Base-by-base conservation (phyloP, 2,888 invertebrate genomes). In the Ochropleura plecta region DNA sequence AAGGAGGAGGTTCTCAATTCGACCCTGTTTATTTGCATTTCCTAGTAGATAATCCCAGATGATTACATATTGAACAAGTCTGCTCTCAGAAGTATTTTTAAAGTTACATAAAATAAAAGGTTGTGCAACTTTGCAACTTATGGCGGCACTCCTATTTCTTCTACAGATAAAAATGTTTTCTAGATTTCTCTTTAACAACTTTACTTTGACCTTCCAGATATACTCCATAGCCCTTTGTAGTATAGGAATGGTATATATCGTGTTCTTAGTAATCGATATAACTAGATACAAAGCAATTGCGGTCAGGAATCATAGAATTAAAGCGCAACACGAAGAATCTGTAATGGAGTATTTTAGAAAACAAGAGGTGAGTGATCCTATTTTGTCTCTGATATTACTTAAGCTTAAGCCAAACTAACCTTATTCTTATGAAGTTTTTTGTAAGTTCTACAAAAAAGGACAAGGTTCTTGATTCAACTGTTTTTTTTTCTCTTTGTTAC, bases 241-340 rank as follows among this genome's bases (percentile, higher is more conserved):
- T 7, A 89, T 97, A 49, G 97, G 98, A 64, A 95, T 98, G 59
- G 20, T 97, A 2, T 98, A 97, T 92, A 93, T 98, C 55, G 77
- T 97, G 42, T 98, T 96, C 88, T 92, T 98, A 60, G 96, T 97
- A 78, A 90, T 97, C 51, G 98, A 98, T 87, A 97, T 98, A 73
- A 93, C 96, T 66, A 90, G 97, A 71, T 97, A 97, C 87, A 97
- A 97, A 86, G 90, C 90, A 0, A 94, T 94, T 78, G 96, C 95
- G 5, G 91, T 95, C 57, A 94, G 94, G 85, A 95, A 96, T 82
- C 92, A 95, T 76, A 96, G 93, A 88, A 93, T 93, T 4, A 95
- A 93, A 90, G 89, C 91, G 3, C 42, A 89, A 55, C 94, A 96
- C 55, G 94, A 95, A 78, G 93, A 94, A 82, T 92, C 91, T 62